phyloP scores from a whole-genome alignment of 2,113 vertebrate species.

The Phasianus colchicus region DNA sequence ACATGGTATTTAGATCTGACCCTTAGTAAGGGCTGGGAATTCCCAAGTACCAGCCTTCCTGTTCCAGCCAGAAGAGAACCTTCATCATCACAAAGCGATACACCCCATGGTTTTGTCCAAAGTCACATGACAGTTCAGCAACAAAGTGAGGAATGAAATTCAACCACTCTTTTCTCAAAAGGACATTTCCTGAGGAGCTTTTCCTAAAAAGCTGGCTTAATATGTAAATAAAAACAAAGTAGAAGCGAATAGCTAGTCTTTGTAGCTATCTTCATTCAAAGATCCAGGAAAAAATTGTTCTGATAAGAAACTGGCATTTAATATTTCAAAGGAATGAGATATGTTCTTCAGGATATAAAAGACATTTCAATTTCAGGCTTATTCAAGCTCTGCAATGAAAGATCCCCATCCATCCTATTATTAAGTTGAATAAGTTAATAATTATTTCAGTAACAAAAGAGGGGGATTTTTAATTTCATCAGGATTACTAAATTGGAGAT shows the following conservation, averaged over 20 bases:
- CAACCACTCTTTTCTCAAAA: not conserved
- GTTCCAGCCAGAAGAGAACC: not conserved
- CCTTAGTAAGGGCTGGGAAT: not conserved
- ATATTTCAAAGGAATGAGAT: not conserved
- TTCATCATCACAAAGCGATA: accelerated
- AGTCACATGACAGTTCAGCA: not conserved
- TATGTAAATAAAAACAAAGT: not conserved
- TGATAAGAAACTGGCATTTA: not conserved
- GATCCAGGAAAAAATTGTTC: not conserved
- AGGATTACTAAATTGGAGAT: not conserved
- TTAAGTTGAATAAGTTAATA: constrained; percentile 13
- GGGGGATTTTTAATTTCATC: constrained; percentile 16
- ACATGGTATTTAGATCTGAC: not conserved
- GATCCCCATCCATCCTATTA: not conserved
- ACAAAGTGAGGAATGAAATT: not conserved
- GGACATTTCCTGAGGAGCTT: not conserved
- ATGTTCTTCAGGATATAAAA: not conserved
- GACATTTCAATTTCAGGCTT: not conserved
- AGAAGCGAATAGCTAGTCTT: not conserved
- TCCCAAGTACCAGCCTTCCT: not conserved
- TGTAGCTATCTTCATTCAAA: not conserved
- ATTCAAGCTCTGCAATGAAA: not conserved
- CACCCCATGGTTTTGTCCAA: not conserved
- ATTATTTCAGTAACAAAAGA: not conserved
- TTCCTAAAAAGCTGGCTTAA: not conserved